Percentiles rank a stretch among this genome's conserved stretches.
Evolutionary conservation across 2,797 vertebrate species (phyloP).

Genomic region (Ammospiza maritima): DNA sequence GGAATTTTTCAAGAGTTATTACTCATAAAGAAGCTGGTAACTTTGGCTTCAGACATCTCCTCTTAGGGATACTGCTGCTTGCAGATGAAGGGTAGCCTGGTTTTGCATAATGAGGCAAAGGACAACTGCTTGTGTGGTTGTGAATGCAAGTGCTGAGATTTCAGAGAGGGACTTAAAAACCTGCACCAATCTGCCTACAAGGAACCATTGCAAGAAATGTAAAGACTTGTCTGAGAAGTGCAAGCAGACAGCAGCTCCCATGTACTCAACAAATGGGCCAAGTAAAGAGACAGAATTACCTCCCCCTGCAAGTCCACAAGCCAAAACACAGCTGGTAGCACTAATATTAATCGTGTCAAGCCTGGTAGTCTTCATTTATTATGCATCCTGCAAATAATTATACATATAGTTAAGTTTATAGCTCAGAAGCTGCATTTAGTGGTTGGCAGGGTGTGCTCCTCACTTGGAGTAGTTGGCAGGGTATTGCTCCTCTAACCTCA

Average conservation of each 20-base stretch:
- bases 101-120: neutral
- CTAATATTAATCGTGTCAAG: neutral
- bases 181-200: neutral
- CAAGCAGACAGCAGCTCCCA: neutral
- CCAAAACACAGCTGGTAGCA: conserved; percentile 36
- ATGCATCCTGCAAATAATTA: conserved; percentile 21
- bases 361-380: neutral
- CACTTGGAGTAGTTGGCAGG: neutral
- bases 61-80: neutral
- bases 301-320: neutral
- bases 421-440: neutral
- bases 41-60: neutral
- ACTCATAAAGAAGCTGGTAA: neutral
- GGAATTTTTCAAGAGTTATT: neutral
- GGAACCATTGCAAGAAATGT: neutral
- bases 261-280: neutral
- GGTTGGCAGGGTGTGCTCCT: neutral
- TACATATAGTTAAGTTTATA: neutral
- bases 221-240: conserved; percentile 13
- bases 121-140: neutral
- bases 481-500: neutral
- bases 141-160: neutral
- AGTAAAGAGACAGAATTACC: neutral
- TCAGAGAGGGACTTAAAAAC: neutral
- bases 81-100: neutral